Percentiles rank a stretch among this genome's conserved stretches.
Evolutionary conservation across 2,797 vertebrate genomes (phyloP).

Genomic region (Eptatretus atami): DNA sequence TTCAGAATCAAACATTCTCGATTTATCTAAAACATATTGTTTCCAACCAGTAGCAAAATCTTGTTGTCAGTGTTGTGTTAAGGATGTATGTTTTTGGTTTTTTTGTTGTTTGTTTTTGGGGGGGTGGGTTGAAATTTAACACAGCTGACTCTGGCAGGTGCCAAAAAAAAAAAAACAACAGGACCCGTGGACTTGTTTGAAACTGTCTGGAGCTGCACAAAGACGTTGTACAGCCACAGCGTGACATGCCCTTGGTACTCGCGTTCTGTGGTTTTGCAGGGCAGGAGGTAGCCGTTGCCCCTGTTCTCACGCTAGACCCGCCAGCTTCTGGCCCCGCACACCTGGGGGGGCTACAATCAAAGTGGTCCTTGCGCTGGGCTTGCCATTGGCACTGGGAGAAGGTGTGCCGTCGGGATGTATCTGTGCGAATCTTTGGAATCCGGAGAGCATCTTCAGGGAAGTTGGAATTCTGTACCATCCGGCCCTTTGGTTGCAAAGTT

Average conservation of each 20-base stretch:
- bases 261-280: slow-evolving; percentile 56
- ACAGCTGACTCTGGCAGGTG: slow-evolving; percentile 22
- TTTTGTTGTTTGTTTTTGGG: too few relatives aligned
- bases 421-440: slow-evolving; percentile 94
- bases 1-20: too few relatives aligned
- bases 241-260: slow-evolving; percentile 97
- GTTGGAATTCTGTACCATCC: slow-evolving; percentile 83
- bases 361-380: slow-evolving; percentile 80
- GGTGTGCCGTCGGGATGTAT: slow-evolving; percentile 46
- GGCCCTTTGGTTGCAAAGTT: slow-evolving; percentile 76
- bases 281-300: slow-evolving; percentile 71
- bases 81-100: too few relatives aligned
- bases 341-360: slow-evolving; percentile 16
- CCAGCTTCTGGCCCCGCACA: slow-evolving; percentile 13
- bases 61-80: too few relatives aligned
- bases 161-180: too few relatives aligned
- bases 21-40: too few relatives aligned
- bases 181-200: slow-evolving; percentile 75
- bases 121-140: too few relatives aligned
- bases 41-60: too few relatives aligned
- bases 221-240: slow-evolving; percentile 65
- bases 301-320: slow-evolving; percentile 75
- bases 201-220: slow-evolving; percentile 79
- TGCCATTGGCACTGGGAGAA: slow-evolving; percentile 48
- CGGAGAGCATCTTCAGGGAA: slow-evolving; percentile 67